Conservation (phyloP, 2,113 vertebrate genomes). For the Fulica atra region DNA sequence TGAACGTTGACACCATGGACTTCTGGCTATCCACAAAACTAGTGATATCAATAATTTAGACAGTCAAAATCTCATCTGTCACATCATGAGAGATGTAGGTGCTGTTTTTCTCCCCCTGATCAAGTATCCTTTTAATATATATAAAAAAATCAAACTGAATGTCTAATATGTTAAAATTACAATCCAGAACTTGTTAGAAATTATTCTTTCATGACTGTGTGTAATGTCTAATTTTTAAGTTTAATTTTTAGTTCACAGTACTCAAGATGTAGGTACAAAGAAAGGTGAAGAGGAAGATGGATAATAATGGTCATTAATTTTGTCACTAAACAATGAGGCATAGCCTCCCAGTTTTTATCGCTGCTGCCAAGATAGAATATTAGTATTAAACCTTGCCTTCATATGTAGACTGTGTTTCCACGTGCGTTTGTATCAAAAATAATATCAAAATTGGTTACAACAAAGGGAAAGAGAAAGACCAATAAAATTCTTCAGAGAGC, state of each 20-base stretch:
- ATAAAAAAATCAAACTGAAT: not conserved
- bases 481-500: not conserved
- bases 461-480: not conserved
- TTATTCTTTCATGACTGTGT: not conserved
- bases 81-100: not conserved
- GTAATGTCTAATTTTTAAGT: slow-evolving; percentile 11
- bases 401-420: slow-evolving; percentile 3
- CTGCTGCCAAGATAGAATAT: slow-evolving; percentile 45
- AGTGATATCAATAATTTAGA: not conserved
- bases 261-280: slow-evolving; percentile 45
- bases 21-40: not conserved
- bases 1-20: not conserved
- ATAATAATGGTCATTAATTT: slow-evolving; percentile 71
- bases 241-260: slow-evolving; percentile 45
- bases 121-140: not conserved
- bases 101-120: not conserved
- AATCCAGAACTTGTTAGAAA: slow-evolving; percentile 6
- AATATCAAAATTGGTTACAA: not conserved
- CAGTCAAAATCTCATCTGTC: not conserved
- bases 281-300: slow-evolving; percentile 63
- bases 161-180: not conserved
- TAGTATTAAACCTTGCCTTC: slow-evolving; percentile 30
- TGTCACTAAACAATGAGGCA: slow-evolving; percentile 68
- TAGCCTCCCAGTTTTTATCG: slow-evolving; percentile 60
- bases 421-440: slow-evolving; percentile 31